Base-by-base conservation (phyloP, 1,140 invertebrate genomes). In the Himalopsyche phryganea region DNA sequence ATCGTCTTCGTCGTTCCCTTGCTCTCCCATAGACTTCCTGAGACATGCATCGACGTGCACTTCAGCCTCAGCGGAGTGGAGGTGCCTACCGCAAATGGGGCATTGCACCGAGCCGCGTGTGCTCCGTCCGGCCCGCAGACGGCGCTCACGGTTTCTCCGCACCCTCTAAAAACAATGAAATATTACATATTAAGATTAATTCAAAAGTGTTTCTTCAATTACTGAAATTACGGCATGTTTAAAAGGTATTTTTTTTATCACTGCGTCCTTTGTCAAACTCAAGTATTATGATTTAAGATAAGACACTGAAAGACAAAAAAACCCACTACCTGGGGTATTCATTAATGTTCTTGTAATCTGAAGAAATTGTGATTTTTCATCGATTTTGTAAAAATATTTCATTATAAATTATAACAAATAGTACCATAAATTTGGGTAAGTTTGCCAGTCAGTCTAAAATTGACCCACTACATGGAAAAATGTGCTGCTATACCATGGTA, bases 1-100 rank as follows among this genome's bases (percentile, higher is more conserved):
- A 14, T 76, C 74, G 28, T 75, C 73, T 0, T 51, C 70, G 9
- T 28, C 23, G 23, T 28, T 28, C 23, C 23, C 23, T 9, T 28
- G 23, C 23, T 28, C 23, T 28, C 69, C 46, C 71, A 72, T 20
- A 67, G 17, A 9, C 70, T 46, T 40, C 28, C 46, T 33, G 19
- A 61, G 63, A 36, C 63, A 61, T 0, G 59, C 54, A 18, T 65
- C 63, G 15, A 65, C 58, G 33, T 65, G 58, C 6, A 71, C 71
- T 42, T 75, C 57, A 4, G 67, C 67, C 0, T 69, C 71, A 0
- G 40, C 47, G 9, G 55, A 20, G 13, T 17, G 13, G 7, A 61
- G 42, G 4, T 53, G 58, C 23, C 20, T 35, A 7, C 20, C 28
- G 36, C 63, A 65, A 10, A 61, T 50, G 40, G 58, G 58, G 45